Base-by-base conservation (phyloP, 2,797 vertebrate species). In the Schizopygopsis pylzovi region DNA sequence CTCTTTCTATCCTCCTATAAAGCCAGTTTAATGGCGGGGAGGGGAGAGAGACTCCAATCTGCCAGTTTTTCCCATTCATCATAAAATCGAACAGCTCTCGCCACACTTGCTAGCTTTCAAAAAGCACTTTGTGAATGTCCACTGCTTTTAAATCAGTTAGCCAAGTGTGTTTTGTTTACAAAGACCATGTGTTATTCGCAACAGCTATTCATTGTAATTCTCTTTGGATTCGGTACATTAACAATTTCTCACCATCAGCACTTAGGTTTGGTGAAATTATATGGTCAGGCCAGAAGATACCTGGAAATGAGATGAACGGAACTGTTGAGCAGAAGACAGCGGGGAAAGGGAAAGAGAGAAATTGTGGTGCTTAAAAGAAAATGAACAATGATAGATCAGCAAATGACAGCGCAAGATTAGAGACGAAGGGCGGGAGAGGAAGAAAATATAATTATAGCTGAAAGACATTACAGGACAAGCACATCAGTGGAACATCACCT, bases 211-310 rank as follows among this genome's bases (percentile, higher is more conserved):
- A 56, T 70, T 78, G 75, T 70, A 43, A 70, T 70, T 76, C 43
- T 75, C 47, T 84, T 78, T 65, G 37, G 83, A 45, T 33, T 79
- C 4, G 6, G 73, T 43, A 28, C 82, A 78, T 77, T 84, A 78
- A 28, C 45, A 77, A 25, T 41, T 67, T 56, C 65, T 47, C 61
- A 43, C 33, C 7, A 4, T 84, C 83, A 84, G 75, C 83, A 70
- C 47, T 59, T 43, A 9, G 61, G 41, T 22, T 18, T 43, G 49
- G 75, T 9, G 22, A 84, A 78, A 54, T 78, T 76, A 49, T 39
- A 83, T 65, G 56, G 81, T 47, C 8, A 1, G 39, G 70, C 54
- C 47, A 70, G 72, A 52, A 68, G 39, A 78, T 78, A 59, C 63
- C 75, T 84, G 65, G 16, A 56, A 84, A 78, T 52, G 39, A 84